Percentiles rank a stretch among this genome's conserved stretches.
phyloP scores from a whole-genome alignment of 2,888 invertebrate genomes.

The Leptinotarsa tumamoca region DNA sequence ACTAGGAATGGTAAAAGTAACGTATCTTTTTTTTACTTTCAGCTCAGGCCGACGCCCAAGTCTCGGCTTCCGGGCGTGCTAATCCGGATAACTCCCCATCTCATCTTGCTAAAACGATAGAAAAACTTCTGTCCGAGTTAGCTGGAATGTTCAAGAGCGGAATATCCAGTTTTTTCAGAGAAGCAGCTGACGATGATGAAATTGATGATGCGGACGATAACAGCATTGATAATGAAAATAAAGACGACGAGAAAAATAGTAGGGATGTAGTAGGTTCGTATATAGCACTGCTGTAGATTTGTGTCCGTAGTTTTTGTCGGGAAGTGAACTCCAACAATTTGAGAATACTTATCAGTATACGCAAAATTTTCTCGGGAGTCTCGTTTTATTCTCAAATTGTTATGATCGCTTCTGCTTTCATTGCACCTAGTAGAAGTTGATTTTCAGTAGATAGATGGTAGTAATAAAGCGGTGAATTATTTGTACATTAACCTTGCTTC shows the following conservation, averaged over 20 bases:
- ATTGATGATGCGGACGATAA: constrained; percentile 50
- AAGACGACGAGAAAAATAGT: constrained; percentile 38
- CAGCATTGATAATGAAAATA: constrained; percentile 38
- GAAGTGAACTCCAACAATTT: constrained; percentile 16
- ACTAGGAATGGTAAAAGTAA: too few relatives aligned
- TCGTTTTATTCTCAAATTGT: constrained; percentile 23
- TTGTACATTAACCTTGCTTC: constrained; percentile 39
- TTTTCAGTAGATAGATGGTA: constrained; percentile 45
- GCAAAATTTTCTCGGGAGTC: neutral
- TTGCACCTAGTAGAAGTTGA: constrained; percentile 47
- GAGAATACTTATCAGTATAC: neutral
- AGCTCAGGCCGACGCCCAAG: constrained; percentile 61
- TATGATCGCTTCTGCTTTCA: constrained; percentile 32
- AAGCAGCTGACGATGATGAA: constrained; percentile 55
- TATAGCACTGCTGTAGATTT: constrained; percentile 18
- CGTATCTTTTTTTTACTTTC: constrained; percentile 38
- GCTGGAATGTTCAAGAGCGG: constrained; percentile 60
- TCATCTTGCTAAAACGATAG: constrained; percentile 57
- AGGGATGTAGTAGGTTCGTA: constrained; percentile 49
- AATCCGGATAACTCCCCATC: constrained; percentile 55
- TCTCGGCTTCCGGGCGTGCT: constrained; percentile 51
- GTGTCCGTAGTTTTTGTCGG: constrained; percentile 30
- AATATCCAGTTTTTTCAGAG: constrained; percentile 58
- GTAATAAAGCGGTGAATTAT: constrained; percentile 35
- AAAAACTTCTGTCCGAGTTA: constrained; percentile 59